Evolutionary conservation across 2,797 vertebrate genomes (phyloP).

Genomic region (Tolypeutes matacus): DNA sequence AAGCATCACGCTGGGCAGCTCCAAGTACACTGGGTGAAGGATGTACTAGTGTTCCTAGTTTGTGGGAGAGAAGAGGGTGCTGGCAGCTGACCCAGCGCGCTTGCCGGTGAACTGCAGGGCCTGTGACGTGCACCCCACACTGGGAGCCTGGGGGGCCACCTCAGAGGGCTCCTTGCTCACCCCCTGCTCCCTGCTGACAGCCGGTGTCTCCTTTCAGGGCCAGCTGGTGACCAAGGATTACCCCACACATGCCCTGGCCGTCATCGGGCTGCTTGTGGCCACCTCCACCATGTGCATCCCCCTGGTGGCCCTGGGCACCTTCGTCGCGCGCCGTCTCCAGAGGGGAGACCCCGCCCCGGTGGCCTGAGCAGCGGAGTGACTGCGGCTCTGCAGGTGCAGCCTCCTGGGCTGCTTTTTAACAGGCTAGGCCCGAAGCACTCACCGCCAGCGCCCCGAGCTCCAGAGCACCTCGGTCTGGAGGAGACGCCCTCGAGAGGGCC

Average conservation of each 20-base stretch:
- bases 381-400: constrained; percentile 64
- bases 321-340: constrained; percentile 83
- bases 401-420: constrained; percentile 61
- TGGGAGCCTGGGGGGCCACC: too few relatives aligned
- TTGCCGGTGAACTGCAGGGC: neutral
- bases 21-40: rapidly evolving
- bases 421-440: neutral
- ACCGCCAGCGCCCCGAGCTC: neutral
- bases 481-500: neutral
- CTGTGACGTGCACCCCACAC: neutral
- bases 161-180: too few relatives aligned
- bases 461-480: neutral
- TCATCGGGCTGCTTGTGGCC: constrained; percentile 92
- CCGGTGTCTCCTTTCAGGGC: constrained; percentile 88
- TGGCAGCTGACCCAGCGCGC: rapidly evolving
- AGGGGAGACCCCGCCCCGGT: constrained; percentile 58
- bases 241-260: constrained; percentile 89
- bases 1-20: too few relatives aligned
- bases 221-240: constrained; percentile 91
- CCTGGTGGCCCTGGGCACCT: constrained; percentile 89
- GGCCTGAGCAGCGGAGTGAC: constrained; percentile 71
- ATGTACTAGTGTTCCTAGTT: neutral
- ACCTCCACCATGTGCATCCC: constrained; percentile 92
- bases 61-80: neutral
- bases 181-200: neutral